Evolutionary conservation across 2,888 invertebrate genomes (phyloP).

Genomic region (Eutolmus rufibarbis): DNA sequence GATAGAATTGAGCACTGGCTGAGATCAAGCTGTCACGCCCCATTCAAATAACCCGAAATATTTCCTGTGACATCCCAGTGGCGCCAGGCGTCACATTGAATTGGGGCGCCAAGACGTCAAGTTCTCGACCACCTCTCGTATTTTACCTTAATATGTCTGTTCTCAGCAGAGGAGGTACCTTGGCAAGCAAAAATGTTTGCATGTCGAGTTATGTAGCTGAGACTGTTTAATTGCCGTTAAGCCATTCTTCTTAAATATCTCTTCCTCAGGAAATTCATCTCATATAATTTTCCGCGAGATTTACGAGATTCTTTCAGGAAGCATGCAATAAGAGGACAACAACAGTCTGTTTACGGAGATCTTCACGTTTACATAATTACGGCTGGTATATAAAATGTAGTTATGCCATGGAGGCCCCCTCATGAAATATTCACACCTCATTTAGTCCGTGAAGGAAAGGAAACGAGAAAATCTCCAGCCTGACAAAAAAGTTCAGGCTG

Average conservation of each 20-base stretch:
- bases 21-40: not conserved
- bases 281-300: not conserved
- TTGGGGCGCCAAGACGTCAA: not conserved
- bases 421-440: not conserved
- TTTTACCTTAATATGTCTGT: not conserved
- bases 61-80: not conserved
- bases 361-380: not conserved
- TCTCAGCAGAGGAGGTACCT: not conserved
- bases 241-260: not conserved
- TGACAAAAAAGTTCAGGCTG: not conserved
- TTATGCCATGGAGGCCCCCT: not conserved
- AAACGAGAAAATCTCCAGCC: not conserved
- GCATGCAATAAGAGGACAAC: not conserved
- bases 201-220: not conserved
- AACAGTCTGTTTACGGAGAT: not conserved
- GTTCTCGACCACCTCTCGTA: not conserved
- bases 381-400: not conserved
- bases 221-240: not conserved
- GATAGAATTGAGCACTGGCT: not conserved
- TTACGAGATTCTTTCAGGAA: not conserved
- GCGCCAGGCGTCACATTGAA: not conserved
- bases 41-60: not conserved
- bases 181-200: not conserved
- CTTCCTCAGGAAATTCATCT: not conserved
- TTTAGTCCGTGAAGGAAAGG: not conserved